A percentile compares a stretch with the other conserved stretches of the same genome.
Evolutionary conservation across 2,113 vertebrate genomes (phyloP).

Genomic region (Corydoras maculifer): DNA sequence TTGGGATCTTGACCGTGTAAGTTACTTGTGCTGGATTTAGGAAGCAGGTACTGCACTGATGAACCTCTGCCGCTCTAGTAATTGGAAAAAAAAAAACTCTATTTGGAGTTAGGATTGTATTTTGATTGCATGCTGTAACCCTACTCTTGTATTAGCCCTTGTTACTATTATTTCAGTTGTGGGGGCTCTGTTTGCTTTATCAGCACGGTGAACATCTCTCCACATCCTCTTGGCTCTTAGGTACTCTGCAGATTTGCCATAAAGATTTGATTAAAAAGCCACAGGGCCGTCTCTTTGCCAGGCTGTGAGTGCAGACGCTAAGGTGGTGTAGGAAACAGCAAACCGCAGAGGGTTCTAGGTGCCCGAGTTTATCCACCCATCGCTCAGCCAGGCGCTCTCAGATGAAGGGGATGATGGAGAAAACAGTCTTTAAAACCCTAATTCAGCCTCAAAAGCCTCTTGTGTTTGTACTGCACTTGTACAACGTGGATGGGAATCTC

Average conservation of each 20-base stretch:
- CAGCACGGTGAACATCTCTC: slow-evolving; percentile 12
- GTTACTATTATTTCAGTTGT: not conserved
- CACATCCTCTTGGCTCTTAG: slow-evolving; percentile 26
- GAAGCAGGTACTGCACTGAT: too few relatives aligned
- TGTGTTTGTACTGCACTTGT: slow-evolving; percentile 4
- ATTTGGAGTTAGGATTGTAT: not conserved
- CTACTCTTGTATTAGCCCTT: not conserved
- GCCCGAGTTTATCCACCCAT: slow-evolving; percentile 4
- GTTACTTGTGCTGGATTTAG: too few relatives aligned
- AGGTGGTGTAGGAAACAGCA: slow-evolving; percentile 18
- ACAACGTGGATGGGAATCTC: not conserved
- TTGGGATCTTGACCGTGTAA: too few relatives aligned
- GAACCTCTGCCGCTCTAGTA: too few relatives aligned
- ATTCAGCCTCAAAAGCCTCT: slow-evolving; percentile 16
- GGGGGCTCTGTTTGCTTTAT: slow-evolving; percentile 21
- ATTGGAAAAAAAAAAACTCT: too few relatives aligned
- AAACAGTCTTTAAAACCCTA: slow-evolving; percentile 21
- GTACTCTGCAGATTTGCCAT: slow-evolving; percentile 12
- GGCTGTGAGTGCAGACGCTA: slow-evolving; percentile 18
- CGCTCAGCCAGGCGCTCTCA: slow-evolving; percentile 11
- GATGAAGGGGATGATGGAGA: slow-evolving; percentile 9
- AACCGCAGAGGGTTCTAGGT: slow-evolving; percentile 6
- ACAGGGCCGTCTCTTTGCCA: slow-evolving; percentile 22
- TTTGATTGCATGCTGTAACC: not conserved
- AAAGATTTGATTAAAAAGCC: slow-evolving; percentile 25